These are phyloP conservation scores for Solen grandis DNA, from an alignment of 1,140 invertebrate genomes.

Conservation along the genomic window DNA sequence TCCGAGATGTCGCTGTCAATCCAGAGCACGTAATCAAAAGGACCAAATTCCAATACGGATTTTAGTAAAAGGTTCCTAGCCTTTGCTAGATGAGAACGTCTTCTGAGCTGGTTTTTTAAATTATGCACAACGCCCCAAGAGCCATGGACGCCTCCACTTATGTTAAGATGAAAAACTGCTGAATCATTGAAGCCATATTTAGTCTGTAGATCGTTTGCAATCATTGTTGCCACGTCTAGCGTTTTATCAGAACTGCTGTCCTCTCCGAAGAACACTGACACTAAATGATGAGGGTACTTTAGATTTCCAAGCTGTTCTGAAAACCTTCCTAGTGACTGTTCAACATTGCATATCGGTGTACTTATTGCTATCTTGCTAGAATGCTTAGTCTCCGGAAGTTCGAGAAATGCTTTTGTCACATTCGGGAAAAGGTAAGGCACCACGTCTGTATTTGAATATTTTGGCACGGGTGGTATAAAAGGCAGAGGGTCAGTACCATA, in stretches of 20 bases:
- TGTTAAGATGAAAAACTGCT: constrained; percentile 63
- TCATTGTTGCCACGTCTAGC: constrained; percentile 46
- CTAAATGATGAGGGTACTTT: constrained; percentile 68
- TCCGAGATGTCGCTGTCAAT: constrained; percentile 72
- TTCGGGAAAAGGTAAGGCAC: constrained; percentile 49
- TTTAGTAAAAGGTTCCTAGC: constrained; percentile 70
- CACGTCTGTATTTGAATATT: constrained; percentile 51
- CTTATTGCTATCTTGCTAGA: constrained; percentile 66
- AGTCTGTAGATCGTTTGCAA: constrained; percentile 59
- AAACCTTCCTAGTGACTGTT: constrained; percentile 57
- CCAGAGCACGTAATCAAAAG: constrained; percentile 75
- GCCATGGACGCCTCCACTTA: constrained; percentile 57
- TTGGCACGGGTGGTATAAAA: constrained; percentile 59
- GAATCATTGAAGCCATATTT: constrained; percentile 54
- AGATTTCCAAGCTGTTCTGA: constrained; percentile 61
- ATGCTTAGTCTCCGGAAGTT: constrained; percentile 47
- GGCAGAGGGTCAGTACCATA: not conserved
- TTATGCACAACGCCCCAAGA: constrained; percentile 59
- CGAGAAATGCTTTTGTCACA: constrained; percentile 53
- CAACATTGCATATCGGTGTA: constrained; percentile 74
- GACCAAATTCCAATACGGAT: constrained; percentile 34
- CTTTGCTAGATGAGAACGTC: constrained; percentile 71
- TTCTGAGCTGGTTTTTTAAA: constrained; percentile 53
- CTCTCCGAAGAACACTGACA: constrained; percentile 75
- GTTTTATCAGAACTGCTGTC: constrained; percentile 73